Evolutionary conservation across 2,888 invertebrate genomes (phyloP), one percentile per base, ranked within the genome.

Genomic region (Andrena praecox): DNA sequence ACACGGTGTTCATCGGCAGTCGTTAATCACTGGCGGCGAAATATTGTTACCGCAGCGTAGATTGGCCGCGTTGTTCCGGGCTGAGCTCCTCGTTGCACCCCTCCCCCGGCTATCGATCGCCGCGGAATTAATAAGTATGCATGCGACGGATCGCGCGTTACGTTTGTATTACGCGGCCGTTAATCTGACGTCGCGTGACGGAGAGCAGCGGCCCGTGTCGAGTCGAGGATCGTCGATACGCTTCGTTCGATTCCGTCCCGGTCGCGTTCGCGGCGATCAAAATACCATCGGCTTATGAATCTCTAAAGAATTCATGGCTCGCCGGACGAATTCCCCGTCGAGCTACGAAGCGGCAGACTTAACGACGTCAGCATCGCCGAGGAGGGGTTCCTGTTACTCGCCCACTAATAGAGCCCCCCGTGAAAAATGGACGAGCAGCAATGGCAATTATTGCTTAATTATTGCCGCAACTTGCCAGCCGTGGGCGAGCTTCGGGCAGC

Each of bases 141-240:
- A 86, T 67, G 86, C 84, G 86, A 88, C 86, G 85, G 87, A 87
- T 87, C 85, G 86, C 71, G 73, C 87, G 85, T 87, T 86, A 86
- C 87, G 85, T 86, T 87, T 80, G 77, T 80, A 86, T 86, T 88
- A 80, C 76, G 78, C 78, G 60, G 56, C 82, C 87, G 82, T 86
- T 87, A 85, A 87, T 86, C 88, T 52, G 74, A 75, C 76, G 54
- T 71, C 82, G 73, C 73, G 85, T 76, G 71, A 82, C 87, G 72
- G 72, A 59, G 27, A 20, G 62, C 74, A 68, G 42, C 70, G 48
- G 48, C 56, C 62, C 52, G 54, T 48, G 56, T 62, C 68, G 77
- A 67, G 63, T 77, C 42, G 67, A 76, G 77, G 77, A 76, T 75
- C 60, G 50, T 12, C 8, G 24, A 63, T 54, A 63, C 62, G 3